Conservation (phyloP, 1,140 invertebrate species). For the Euwallacea fornicatus region DNA sequence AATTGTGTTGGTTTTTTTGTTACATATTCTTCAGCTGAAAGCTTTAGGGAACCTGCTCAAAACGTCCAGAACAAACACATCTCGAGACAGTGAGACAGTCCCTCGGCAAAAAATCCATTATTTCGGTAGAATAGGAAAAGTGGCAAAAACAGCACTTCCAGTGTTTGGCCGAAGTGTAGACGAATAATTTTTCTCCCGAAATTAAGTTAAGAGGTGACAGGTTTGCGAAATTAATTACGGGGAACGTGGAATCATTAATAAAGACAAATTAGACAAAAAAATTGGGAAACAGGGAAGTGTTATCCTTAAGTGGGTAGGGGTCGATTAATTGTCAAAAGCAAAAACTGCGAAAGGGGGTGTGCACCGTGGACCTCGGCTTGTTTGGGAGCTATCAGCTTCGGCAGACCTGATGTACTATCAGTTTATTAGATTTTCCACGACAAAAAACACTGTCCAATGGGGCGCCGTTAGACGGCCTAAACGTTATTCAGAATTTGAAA, state of each 20-base stretch:
- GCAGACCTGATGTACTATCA: no score
- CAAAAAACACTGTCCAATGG: no score
- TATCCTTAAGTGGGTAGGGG: conserved; percentile 15
- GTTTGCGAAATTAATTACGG: conserved; percentile 30
- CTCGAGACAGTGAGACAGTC: conserved; percentile 7
- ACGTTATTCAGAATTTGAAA: no score
- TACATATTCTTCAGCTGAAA: no score
- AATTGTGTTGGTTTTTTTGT: neutral
- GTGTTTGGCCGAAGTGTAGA: conserved; percentile 26
- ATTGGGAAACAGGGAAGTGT: conserved; percentile 19
- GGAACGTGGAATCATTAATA: conserved; percentile 30
- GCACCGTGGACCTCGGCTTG: no score
- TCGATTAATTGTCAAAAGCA: conserved; percentile 14
- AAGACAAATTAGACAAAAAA: conserved; percentile 31
- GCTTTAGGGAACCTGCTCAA: neutral
- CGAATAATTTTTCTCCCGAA: conserved; percentile 28
- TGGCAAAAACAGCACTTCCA: conserved; percentile 18
- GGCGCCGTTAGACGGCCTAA: no score
- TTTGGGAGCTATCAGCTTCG: no score
- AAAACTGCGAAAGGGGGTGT: neutral
- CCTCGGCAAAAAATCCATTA: conserved; percentile 22
- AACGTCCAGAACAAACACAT: conserved; percentile 13
- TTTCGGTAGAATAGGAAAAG: conserved; percentile 13
- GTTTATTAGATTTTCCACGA: no score
- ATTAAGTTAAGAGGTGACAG: conserved; percentile 30